phyloP scores from a whole-genome alignment of 1,140 invertebrate species.

The Bursaphelenchus mucronatus region DNA sequence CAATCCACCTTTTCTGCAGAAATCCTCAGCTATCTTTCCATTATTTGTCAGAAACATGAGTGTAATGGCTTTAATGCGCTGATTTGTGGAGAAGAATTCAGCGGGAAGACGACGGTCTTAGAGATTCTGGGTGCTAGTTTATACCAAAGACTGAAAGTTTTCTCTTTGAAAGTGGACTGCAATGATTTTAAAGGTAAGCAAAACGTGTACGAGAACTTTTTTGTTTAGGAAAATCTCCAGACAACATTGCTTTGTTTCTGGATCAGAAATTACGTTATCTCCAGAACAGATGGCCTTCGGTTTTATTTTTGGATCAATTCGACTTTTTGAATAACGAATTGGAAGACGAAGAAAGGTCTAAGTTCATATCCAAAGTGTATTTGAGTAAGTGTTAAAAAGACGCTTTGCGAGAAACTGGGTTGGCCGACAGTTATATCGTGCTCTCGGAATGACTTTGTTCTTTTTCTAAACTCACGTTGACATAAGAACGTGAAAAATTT shows the following conservation, averaged over 20 bases:
- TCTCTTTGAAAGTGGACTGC: constrained; percentile 30
- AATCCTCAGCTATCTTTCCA: too few relatives aligned
- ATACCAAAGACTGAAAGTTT: constrained; percentile 18
- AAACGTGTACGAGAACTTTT: not conserved
- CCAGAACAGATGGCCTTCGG: constrained; percentile 28
- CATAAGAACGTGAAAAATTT: too few relatives aligned
- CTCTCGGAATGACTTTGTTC: too few relatives aligned
- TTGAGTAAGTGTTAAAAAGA: constrained; percentile 23
- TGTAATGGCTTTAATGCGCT: constrained; percentile 13
- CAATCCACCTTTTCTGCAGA: too few relatives aligned
- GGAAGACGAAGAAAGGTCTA: constrained; percentile 44
- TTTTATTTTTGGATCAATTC: constrained; percentile 43
- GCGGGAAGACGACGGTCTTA: constrained; percentile 30
- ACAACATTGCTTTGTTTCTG: constrained; percentile 26
- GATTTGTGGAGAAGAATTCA: constrained; percentile 16
- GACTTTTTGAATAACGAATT: constrained; percentile 39
- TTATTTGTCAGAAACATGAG: not conserved
- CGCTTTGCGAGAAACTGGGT: not conserved
- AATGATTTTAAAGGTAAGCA: constrained; percentile 34
- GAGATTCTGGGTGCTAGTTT: constrained; percentile 15
- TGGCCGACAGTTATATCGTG: too few relatives aligned
- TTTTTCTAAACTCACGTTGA: too few relatives aligned
- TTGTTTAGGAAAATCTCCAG: constrained; percentile 42
- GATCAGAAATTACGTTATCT: constrained; percentile 8
- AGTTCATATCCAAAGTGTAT: constrained; percentile 43